Evolutionary conservation across 2,888 invertebrate genomes (phyloP).

Genomic region (Anthophora plumipes): DNA sequence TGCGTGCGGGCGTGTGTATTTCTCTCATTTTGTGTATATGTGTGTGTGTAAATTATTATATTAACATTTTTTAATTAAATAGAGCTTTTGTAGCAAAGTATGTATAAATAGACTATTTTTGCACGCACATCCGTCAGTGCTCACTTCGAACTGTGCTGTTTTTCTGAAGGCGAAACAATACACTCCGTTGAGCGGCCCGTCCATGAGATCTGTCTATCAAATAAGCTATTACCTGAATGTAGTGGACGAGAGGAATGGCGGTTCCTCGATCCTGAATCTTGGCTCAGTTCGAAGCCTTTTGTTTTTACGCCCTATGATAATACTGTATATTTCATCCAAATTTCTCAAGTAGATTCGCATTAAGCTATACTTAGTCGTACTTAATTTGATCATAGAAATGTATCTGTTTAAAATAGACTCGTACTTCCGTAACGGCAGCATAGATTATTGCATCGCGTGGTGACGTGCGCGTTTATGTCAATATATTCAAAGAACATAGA

Average conservation of each 20-base stretch:
- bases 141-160: conserved; percentile 67
- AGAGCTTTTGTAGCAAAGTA: conserved; percentile 80
- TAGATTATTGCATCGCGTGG: conserved; percentile 72
- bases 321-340: conserved; percentile 72
- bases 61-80: conserved; percentile 81
- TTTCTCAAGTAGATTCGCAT: conserved; percentile 42
- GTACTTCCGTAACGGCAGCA: conserved; percentile 71
- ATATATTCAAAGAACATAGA: conserved; percentile 50
- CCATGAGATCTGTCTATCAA: conserved; percentile 69
- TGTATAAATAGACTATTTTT: conserved; percentile 81
- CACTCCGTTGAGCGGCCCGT: conserved; percentile 57
- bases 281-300: conserved; percentile 65
- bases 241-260: conserved; percentile 67
- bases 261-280: conserved; percentile 53
- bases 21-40: conserved; percentile 33
- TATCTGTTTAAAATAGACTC: conserved; percentile 68
- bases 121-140: conserved; percentile 69
- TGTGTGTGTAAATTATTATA: conserved; percentile 74
- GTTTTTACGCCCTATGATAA: conserved; percentile 68
- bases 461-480: conserved; percentile 41
- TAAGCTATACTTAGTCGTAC: conserved; percentile 50
- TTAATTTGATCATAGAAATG: conserved; percentile 66
- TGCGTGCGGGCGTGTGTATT: conserved; percentile 33
- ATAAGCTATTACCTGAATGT: conserved; percentile 71
- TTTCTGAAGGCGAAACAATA: conserved; percentile 62